These are phyloP conservation scores for Leptogaster cylindrica DNA, from an alignment of 2,888 invertebrate genomes.

Conservation along the genomic window DNA sequence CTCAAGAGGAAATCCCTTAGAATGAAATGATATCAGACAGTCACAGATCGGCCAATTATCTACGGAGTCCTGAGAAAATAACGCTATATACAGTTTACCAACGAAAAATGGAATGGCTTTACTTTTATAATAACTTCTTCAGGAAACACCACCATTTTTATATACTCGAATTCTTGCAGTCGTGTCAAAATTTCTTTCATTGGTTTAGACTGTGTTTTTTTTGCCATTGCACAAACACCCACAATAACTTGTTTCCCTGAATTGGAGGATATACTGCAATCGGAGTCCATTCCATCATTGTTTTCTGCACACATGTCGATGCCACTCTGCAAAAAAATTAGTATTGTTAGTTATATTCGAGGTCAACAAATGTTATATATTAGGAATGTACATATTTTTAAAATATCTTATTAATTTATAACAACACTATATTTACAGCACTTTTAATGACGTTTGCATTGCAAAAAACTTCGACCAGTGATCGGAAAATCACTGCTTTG, in stretches of 20 bases:
- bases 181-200: conserved; percentile 98
- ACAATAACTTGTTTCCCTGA: conserved; percentile 91
- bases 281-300: conserved; percentile 66
- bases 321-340: conserved; percentile 67
- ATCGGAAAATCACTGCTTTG: no score
- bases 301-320: conserved; percentile 75
- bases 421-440: no score
- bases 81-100: not conserved
- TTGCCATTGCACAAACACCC: conserved; percentile 99
- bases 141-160: conserved; percentile 92
- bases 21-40: conserved; percentile 97
- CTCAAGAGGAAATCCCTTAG: conserved; percentile 96
- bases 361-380: conserved; percentile 1
- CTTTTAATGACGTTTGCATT: no score
- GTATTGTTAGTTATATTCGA: conserved; percentile 38
- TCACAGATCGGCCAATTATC: conserved; percentile 99
- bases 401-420: not conserved
- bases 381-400: not conserved
- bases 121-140: conserved; percentile 96
- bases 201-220: conserved; percentile 98
- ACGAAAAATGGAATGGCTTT: no score
- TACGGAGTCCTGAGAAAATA: conserved; percentile 79
- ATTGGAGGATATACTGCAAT: conserved; percentile 64
- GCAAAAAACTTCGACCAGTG: not conserved
- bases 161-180: conserved; percentile 94